phyloP scores from a whole-genome alignment of 1,140 invertebrate genomes.

The Microplitis demolitor region DNA sequence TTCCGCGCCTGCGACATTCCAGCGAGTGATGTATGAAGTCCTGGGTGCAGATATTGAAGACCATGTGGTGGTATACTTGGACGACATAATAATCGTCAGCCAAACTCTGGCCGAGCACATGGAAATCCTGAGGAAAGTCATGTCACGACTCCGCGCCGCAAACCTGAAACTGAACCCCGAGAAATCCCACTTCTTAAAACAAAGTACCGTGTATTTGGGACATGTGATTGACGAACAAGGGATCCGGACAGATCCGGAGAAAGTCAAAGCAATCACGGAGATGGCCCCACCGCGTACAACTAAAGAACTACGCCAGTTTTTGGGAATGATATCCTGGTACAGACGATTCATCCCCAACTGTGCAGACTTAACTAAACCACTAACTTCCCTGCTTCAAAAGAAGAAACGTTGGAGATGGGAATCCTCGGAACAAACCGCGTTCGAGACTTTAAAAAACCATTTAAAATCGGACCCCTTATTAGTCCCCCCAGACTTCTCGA shows the following conservation, averaged over 20 bases:
- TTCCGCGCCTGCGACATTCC: conserved; percentile 42
- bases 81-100: conserved; percentile 31
- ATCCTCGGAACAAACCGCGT: conserved; percentile 18
- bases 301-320: conserved; percentile 39
- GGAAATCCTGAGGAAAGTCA: conserved; percentile 29
- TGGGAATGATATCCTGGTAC: conserved; percentile 48
- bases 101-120: conserved; percentile 26
- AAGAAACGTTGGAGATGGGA: conserved; percentile 35
- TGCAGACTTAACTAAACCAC: conserved; percentile 35
- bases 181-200: conserved; percentile 38
- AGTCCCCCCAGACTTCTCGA: conserved; percentile 37
- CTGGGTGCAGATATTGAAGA: background rate
- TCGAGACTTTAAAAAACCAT: background rate
- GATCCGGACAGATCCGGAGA: conserved; percentile 37
- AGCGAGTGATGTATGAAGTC: conserved; percentile 37
- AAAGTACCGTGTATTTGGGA: conserved; percentile 38
- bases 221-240: conserved; percentile 36
- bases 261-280: conserved; percentile 31
- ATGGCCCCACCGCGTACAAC: conserved; percentile 28
- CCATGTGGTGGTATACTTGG: conserved; percentile 33
- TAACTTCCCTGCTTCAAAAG: conserved; percentile 39
- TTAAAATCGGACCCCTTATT: background rate
- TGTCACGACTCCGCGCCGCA: conserved; percentile 28
- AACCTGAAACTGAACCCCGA: conserved; percentile 34
- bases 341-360: conserved; percentile 50